Conservation (phyloP, 2,888 invertebrate genomes). For the Scrobipalpa atriplicella region DNA sequence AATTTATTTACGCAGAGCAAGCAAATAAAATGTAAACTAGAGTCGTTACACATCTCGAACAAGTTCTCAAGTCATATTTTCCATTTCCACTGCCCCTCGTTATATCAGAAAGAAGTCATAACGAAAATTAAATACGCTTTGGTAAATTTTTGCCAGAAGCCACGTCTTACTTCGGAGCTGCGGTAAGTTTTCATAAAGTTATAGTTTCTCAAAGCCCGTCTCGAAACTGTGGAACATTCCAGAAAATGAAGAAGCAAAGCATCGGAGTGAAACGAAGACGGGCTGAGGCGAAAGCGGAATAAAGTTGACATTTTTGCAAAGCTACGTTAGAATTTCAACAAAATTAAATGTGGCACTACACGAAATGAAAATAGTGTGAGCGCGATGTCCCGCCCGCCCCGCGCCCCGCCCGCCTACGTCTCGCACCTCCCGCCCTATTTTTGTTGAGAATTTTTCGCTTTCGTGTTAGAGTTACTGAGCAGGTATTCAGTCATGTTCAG, state of each 20-base stretch:
- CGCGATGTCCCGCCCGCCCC: slow-evolving; percentile 35
- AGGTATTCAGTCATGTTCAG: neutral
- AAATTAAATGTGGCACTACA: slow-evolving; percentile 83
- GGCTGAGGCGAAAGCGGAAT: slow-evolving; percentile 79
- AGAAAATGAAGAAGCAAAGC: slow-evolving; percentile 79
- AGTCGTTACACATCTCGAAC: slow-evolving; percentile 17
- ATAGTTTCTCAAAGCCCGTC: slow-evolving; percentile 81
- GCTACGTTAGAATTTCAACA: slow-evolving; percentile 81
- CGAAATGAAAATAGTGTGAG: slow-evolving; percentile 79
- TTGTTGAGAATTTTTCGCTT: slow-evolving; percentile 54
- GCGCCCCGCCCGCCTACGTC: slow-evolving; percentile 31
- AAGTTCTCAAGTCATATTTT: slow-evolving; percentile 17
- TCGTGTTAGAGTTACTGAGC: slow-evolving; percentile 22
- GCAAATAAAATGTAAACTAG: neutral
- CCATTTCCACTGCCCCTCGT: slow-evolving; percentile 25
- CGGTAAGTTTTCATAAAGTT: slow-evolving; percentile 80
- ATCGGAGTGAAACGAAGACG: slow-evolving; percentile 73
- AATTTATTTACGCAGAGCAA: neutral
- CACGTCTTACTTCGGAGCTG: slow-evolving; percentile 74
- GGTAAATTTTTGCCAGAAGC: slow-evolving; percentile 78
- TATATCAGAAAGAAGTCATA: slow-evolving; percentile 62
- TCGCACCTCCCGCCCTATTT: slow-evolving; percentile 51
- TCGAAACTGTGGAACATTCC: slow-evolving; percentile 76
- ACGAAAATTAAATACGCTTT: slow-evolving; percentile 81
- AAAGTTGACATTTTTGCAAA: slow-evolving; percentile 83